Conservation (phyloP, 2,888 invertebrate species). For the Agrenia bidenticulata region DNA sequence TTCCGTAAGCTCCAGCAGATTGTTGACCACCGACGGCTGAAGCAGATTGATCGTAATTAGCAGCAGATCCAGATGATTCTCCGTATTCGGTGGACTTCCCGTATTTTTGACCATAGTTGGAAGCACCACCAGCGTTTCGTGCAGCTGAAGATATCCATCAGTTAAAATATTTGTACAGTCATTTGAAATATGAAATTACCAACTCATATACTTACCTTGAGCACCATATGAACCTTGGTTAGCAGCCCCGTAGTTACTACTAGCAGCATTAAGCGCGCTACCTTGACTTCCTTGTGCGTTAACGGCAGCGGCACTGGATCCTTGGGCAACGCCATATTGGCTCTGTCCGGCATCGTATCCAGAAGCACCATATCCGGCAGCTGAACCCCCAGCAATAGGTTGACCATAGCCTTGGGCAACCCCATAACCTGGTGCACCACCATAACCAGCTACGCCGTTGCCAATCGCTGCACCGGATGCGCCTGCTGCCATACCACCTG, state of each 20-base stretch:
- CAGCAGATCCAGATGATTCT: conserved; percentile 33
- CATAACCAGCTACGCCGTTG: conserved; percentile 1
- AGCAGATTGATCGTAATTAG: conserved; percentile 31
- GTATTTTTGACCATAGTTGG: conserved; percentile 31
- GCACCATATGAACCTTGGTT: conserved; percentile 28
- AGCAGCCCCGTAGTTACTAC: conserved; percentile 15
- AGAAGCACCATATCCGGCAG: conserved; percentile 13
- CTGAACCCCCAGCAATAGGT: conserved; percentile 4
- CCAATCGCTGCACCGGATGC: background rate
- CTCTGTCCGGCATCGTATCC: conserved; percentile 8
- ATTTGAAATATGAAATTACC: background rate
- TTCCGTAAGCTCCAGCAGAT: conserved; percentile 18
- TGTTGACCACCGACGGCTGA: conserved; percentile 29
- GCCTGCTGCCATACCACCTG: conserved; percentile 6
- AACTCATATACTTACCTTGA: conserved; percentile 7
- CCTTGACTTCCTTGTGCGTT: conserved; percentile 32
- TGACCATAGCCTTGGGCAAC: conserved; percentile 5
- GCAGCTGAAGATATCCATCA: conserved; percentile 10
- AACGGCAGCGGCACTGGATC: conserved; percentile 25
- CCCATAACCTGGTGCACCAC: background rate
- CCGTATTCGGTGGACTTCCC: conserved; percentile 35
- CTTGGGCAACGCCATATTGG: conserved; percentile 21
- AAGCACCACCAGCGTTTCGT: conserved; percentile 30
- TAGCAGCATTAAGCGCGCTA: background rate
- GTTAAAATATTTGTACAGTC: background rate